phyloP scores from a whole-genome alignment of 2,113 vertebrate genomes.

The Strix uralensis region DNA sequence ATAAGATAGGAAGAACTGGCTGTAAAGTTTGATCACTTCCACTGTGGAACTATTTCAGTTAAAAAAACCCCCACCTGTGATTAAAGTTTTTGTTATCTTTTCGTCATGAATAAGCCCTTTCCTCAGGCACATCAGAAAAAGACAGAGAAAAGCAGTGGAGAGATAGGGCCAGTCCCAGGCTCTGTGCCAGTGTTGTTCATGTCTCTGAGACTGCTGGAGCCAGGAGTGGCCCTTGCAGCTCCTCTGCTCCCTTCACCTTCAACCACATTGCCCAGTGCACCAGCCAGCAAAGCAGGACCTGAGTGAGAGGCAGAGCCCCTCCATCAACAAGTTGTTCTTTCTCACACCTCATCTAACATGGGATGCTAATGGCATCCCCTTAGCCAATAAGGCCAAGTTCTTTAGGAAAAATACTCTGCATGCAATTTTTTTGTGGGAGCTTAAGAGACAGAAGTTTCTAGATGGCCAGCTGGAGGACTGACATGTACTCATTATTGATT shows the following conservation, averaged over 20 bases:
- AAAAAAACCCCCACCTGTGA: not conserved
- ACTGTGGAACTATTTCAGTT: not conserved
- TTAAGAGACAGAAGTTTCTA: slow-evolving; percentile 10
- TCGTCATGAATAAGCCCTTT: not conserved
- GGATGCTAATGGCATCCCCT: not conserved
- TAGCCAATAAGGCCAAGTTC: not conserved
- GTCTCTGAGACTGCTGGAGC: not conserved
- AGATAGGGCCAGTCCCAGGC: not conserved
- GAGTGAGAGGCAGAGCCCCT: not conserved
- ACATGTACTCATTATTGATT: slow-evolving; percentile 1
- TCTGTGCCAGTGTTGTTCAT: not conserved
- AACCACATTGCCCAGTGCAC: rapidly evolving
- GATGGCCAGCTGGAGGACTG: not conserved
- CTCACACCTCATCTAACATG: not conserved
- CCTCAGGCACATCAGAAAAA: not conserved
- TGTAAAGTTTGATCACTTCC: not conserved
- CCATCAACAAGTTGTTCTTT: not conserved
- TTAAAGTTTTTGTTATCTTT: not conserved
- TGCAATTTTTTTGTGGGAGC: not conserved
- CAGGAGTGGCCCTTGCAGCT: not conserved
- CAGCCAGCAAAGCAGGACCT: not conserved
- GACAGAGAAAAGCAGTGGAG: not conserved
- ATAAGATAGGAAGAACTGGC: not conserved
- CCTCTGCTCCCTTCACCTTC: not conserved
- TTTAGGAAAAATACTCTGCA: not conserved